Percentiles rank a stretch among this genome's conserved stretches.
Evolutionary conservation across 2,113 vertebrate species (phyloP).

Genomic region (Psilopogon haemacephalus): DNA sequence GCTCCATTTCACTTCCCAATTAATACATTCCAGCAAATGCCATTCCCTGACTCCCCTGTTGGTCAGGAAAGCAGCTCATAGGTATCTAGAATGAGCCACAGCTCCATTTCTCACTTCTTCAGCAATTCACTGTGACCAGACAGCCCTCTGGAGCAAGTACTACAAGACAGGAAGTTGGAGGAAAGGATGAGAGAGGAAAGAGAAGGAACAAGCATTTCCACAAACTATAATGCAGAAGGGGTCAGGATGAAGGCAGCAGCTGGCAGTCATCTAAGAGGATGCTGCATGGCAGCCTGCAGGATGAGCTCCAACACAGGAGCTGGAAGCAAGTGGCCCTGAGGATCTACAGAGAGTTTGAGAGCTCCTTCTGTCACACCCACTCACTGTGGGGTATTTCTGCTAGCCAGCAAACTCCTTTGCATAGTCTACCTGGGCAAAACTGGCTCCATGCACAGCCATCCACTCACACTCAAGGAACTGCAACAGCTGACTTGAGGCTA

Average conservation of each 20-base stretch:
- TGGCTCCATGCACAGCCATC: not conserved
- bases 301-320: not conserved
- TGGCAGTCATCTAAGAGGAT: not conserved
- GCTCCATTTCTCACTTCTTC: not conserved
- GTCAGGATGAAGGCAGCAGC: not conserved
- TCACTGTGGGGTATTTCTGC: not conserved
- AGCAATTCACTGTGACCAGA: not conserved
- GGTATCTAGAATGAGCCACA: fast-evolving
- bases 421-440: not conserved
- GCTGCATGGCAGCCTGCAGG: not conserved
- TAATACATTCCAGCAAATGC: not conserved
- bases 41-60: not conserved
- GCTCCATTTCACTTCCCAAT: not conserved
- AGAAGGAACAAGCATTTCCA: not conserved
- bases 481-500: not conserved
- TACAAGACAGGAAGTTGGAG: not conserved
- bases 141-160: not conserved
- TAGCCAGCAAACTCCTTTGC: not conserved
- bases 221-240: not conserved
- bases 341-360: not conserved
- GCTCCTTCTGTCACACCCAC: not conserved
- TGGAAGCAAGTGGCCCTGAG: not conserved
- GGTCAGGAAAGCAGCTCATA: not conserved
- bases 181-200: not conserved
- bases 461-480: not conserved